These are phyloP conservation scores for Gymnoscelis rufifasciata DNA, from an alignment of 2,888 invertebrate genomes.

Conservation along the genomic window DNA sequence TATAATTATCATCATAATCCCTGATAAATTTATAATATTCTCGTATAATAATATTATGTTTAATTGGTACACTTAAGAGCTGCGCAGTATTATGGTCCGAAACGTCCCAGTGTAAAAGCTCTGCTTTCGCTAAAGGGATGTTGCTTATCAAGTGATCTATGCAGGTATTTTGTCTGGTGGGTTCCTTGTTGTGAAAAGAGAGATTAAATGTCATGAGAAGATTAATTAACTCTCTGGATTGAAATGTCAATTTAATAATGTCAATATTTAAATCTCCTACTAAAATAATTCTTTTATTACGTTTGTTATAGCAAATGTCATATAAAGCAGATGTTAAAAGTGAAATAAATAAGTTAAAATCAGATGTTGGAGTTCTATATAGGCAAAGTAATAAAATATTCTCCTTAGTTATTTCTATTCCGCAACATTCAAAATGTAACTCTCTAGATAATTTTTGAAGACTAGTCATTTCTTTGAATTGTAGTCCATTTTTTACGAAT, in stretches of 20 bases:
- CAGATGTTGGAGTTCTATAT: conserved; percentile 3
- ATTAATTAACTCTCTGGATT: not conserved
- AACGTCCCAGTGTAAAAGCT: not conserved
- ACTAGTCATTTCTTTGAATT: not conserved
- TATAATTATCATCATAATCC: not conserved
- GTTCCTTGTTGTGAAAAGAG: not conserved
- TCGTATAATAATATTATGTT: not conserved
- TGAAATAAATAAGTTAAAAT: not conserved
- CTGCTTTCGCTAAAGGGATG: not conserved
- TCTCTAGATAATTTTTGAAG: not conserved
- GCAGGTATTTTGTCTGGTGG: not conserved
- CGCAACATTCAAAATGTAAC: not conserved
- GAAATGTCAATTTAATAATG: not conserved
- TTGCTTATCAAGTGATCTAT: conserved; percentile 1
- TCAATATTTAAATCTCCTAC: conserved; percentile 2
- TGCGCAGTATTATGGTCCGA: conserved; percentile 4
- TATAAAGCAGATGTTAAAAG: not conserved
- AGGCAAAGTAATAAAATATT: not conserved
- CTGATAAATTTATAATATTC: not conserved
- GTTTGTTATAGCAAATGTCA: not conserved
- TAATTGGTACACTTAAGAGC: not conserved
- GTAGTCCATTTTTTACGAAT: not conserved
- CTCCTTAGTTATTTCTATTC: not conserved
- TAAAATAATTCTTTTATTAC: not conserved
- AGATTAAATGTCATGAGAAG: not conserved